Evolutionary conservation across 2,797 vertebrate species (phyloP).

Genomic region (Labroides dimidiatus): DNA sequence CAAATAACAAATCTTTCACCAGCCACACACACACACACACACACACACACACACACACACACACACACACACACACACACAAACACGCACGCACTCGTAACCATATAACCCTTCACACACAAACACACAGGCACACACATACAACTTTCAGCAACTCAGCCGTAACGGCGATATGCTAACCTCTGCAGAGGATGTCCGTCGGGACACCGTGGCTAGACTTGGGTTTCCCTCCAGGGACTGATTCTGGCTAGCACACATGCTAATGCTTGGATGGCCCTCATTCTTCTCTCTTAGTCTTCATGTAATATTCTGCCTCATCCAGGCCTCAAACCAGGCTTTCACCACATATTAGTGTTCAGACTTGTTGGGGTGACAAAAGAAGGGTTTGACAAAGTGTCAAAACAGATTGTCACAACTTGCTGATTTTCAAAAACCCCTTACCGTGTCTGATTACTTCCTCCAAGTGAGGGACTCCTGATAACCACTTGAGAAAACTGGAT

Average conservation of each 20-base stretch:
- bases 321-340: constrained; percentile 66
- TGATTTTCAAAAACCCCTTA: constrained; percentile 50
- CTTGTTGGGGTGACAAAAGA: constrained; percentile 62
- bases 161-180: constrained; percentile 68
- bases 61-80: constrained; percentile 31
- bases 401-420: constrained; percentile 72
- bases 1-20: constrained; percentile 75
- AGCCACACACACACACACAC: constrained; percentile 16
- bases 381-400: constrained; percentile 78
- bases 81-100: constrained; percentile 6
- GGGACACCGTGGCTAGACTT: constrained; percentile 74
- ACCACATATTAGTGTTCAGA: constrained; percentile 75
- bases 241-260: constrained; percentile 78
- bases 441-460: constrained; percentile 48
- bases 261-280: constrained; percentile 68
- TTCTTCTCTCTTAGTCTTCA: constrained; percentile 52
- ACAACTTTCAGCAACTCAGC: constrained; percentile 66
- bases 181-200: constrained; percentile 63
- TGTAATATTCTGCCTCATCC: constrained; percentile 64
- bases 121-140: constrained; percentile 30
- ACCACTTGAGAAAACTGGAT: constrained; percentile 55
- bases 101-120: constrained; percentile 24
- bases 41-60: constrained; percentile 21
- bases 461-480: constrained; percentile 41
- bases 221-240: constrained; percentile 73